Base-by-base conservation (phyloP, 2,797 vertebrate genomes). In the Anguilla anguilla region DNA sequence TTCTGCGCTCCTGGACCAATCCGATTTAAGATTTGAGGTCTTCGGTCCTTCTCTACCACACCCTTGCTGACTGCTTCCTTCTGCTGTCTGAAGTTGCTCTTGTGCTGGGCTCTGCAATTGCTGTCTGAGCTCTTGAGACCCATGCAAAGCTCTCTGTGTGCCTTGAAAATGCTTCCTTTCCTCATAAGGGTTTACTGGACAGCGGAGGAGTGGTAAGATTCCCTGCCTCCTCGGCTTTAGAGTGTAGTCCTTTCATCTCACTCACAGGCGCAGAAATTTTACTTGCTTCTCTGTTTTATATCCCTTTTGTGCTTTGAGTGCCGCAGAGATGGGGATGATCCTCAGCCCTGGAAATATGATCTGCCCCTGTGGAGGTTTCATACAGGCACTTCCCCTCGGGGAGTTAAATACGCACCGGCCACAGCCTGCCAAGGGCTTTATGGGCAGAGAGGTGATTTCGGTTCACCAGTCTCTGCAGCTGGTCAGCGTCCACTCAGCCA, bases 401-500 rank as follows among this genome's bases (percentile, higher is more conserved):
- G 22, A 64, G 61, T 25, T 19, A 64, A n/a, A 64, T 2, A 64
- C 53, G 53, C 31, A 31, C 2, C 2, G 28, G 67, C n/a, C 15
- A 28, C 25, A 69, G 57, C 35, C 57, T 13, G 39, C 84, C 13
- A 13, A 9, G 57, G 35, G 57, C 13, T 25, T 17, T 59, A 31
- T 39, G 31, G 59, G 31, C 11, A 11, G 57, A 19, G 31, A 51
- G 88, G 55, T 72, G 67, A 19, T 25, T 46, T 15, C 85, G 19
- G 57, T 61, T 61, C 57, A 88, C 72, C 59, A 82, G 0, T 88
- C 35, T 15, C 79, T 84, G 83, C 53, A 77, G 49, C 84, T 88
- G 87, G 86, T 84, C 85, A 2, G 43, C 86, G 84, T 87, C 89
- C 88, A 82, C 84, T 88, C 89, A 79, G 87, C 84, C 84, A 79